A percentile compares a stretch with the other conserved stretches of the same genome.
Evolutionary conservation across 2,888 invertebrate genomes (phyloP).

Genomic region (Diabrotica balteata): DNA sequence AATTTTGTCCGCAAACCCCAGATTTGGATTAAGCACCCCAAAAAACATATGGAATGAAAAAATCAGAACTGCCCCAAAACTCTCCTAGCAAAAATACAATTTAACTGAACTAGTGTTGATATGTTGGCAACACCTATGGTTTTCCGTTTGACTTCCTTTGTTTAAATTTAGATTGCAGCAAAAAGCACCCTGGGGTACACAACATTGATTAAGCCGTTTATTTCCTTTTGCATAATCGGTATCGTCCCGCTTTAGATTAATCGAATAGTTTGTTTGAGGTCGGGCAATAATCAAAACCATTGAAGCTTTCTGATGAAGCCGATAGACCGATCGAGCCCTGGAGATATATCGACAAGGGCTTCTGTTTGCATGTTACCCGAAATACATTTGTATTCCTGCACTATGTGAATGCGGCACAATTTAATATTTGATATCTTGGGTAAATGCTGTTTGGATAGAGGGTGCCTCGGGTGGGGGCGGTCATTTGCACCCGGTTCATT

Average conservation of each 20-base stretch:
- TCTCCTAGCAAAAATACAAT: too few species aligned
- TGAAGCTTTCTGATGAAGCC: slow-evolving; percentile 11
- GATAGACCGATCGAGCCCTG: slow-evolving; percentile 15
- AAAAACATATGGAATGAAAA: too few species aligned
- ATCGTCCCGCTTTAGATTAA: slow-evolving; percentile 37
- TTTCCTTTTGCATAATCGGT: slow-evolving; percentile 9
- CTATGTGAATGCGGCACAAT: slow-evolving; percentile 11
- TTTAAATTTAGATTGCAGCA: too few species aligned
- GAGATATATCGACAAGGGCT: slow-evolving; percentile 12
- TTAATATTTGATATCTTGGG: slow-evolving; percentile 21
- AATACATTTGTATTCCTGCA: slow-evolving; percentile 21
- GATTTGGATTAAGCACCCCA: too few species aligned
- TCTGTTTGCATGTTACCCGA: slow-evolving; percentile 13
- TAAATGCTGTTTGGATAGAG: slow-evolving; percentile 7
- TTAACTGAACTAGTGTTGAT: too few species aligned
- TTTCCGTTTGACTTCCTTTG: too few species aligned
- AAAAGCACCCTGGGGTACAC: neutral
- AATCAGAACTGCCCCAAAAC: too few species aligned
- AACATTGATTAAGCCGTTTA: slow-evolving; percentile 8
- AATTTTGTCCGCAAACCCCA: too few species aligned
- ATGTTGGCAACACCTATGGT: too few species aligned
- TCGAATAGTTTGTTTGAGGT: slow-evolving; percentile 47
- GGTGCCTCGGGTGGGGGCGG: neutral
- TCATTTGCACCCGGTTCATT: too few species aligned
- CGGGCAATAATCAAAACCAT: slow-evolving; percentile 20